Base-by-base conservation (phyloP, 2,888 invertebrate species). In the Strigamia maritima region DNA sequence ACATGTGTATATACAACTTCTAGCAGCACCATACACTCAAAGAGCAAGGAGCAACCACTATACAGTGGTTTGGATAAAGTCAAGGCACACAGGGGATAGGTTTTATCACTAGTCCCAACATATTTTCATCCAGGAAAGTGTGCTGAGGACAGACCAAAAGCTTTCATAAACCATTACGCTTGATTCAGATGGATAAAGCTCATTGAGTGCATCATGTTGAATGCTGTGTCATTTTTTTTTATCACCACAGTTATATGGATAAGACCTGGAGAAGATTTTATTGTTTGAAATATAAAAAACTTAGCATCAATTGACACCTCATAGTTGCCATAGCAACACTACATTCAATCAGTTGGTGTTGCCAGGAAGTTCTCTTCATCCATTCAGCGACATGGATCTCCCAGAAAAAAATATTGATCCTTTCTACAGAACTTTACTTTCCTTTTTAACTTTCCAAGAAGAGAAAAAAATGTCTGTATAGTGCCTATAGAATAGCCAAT, bases 321-420 rank as follows among this genome's bases (percentile, higher is more conserved):
- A 3, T 1, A 35, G 70, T 70, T 22, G 70, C 70, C 70, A 70
- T 70, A 22, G 28, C 70, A 70, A 70, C 70, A 70, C 26, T 12
- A 28, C 70, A 70, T 70, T 28, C 70, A 70, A 70, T 70, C 70
- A 70, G 70, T 28, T 26, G 70, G 19, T 22, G 70, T 70, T 70
- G 28, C 70, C 70, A 70, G 28, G 70, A 28, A 28, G 44, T 44
- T 44, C 44, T 44, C 44, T 44, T 44, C 44, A n/a, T 44, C 44
- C 44, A 44, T 44, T 44, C 44, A 44, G 44, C 10, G 44, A 44
- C 44, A 44, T 16, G 44, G 44, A 44, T 44, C 44, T 44, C 4
- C n/a, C 1, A 44, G 44, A 44, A 44, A 44, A n/a, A 44, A 44
- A 12, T 44, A 44, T 44, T 44, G 44, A 44, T 44, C 44, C 44